phyloP scores from a whole-genome alignment of 2,888 invertebrate genomes.

The Pherbina coryleti region DNA sequence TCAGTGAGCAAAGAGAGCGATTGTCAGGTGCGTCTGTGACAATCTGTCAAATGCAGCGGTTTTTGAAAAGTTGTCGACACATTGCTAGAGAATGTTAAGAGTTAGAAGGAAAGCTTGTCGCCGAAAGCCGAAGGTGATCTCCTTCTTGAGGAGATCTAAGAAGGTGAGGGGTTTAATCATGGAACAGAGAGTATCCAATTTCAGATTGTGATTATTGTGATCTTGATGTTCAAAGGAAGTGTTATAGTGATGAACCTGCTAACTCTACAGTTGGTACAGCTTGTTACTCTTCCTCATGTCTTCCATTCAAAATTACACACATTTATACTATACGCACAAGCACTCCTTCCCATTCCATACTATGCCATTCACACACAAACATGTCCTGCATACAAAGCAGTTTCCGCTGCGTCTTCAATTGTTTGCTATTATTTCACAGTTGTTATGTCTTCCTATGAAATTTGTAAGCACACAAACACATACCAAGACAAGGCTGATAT shows the following conservation, averaged over 20 bases:
- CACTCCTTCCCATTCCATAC: not conserved
- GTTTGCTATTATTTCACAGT: constrained; percentile 26
- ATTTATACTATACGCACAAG: constrained; percentile 22
- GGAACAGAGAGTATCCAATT: no score
- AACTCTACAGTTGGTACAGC: not conserved
- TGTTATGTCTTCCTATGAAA: constrained; percentile 24
- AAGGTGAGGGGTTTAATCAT: no score
- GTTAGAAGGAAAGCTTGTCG: constrained; percentile 29
- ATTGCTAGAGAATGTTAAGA: constrained; percentile 12
- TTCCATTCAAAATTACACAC: constrained; percentile 5
- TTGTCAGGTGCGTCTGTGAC: constrained; percentile 12
- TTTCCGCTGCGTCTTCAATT: constrained; percentile 29
- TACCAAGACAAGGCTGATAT: constrained; percentile 41
- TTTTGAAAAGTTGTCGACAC: constrained; percentile 25
- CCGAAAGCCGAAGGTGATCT: not conserved
- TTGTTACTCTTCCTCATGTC: not conserved
- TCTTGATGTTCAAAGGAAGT: not conserved
- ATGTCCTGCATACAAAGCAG: constrained; percentile 37
- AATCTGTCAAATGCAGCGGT: constrained; percentile 41
- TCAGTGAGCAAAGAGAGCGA: not conserved
- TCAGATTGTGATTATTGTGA: not conserved
- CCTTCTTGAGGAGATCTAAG: not conserved
- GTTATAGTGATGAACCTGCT: not conserved
- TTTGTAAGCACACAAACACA: constrained; percentile 31
- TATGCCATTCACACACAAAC: not conserved